phyloP scores from a whole-genome alignment of 2,113 vertebrate species.

The Leptodactylus fuscus region DNA sequence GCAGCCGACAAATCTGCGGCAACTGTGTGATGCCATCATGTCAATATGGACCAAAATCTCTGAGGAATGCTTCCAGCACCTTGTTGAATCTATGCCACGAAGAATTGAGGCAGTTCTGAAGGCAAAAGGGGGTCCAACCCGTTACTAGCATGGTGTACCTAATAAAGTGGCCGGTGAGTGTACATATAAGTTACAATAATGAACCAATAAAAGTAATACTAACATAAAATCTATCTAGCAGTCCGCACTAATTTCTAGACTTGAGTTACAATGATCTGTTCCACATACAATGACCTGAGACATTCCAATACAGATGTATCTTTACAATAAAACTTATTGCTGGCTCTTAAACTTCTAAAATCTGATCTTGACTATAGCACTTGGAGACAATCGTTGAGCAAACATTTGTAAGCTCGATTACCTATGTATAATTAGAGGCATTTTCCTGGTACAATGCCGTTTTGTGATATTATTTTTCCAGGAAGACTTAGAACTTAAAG shows the following conservation, averaged over 20 bases:
- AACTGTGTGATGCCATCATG: too few relatives aligned
- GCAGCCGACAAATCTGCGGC: too few relatives aligned
- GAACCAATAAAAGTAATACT: background rate
- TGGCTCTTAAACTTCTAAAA: background rate
- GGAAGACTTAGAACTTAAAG: conserved; percentile 41
- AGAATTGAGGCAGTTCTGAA: too few relatives aligned
- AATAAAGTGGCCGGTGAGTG: too few relatives aligned
- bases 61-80: too few relatives aligned
- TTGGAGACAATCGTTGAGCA: conserved; percentile 16
- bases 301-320: background rate
- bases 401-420: conserved; percentile 37
- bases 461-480: conserved; percentile 50
- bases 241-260: background rate
- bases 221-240: background rate
- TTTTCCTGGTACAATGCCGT: conserved; percentile 44
- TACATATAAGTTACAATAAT: background rate
- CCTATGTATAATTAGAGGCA: conserved; percentile 47
- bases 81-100: too few relatives aligned
- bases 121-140: too few relatives aligned
- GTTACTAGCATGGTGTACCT: too few relatives aligned
- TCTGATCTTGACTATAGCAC: conserved; percentile 4
- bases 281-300: background rate
- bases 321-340: background rate
- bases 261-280: background rate
- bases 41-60: too few relatives aligned